These are phyloP conservation scores for Drosophila kokeensis DNA, from an alignment of 2,888 invertebrate species.

Conservation along the genomic window DNA sequence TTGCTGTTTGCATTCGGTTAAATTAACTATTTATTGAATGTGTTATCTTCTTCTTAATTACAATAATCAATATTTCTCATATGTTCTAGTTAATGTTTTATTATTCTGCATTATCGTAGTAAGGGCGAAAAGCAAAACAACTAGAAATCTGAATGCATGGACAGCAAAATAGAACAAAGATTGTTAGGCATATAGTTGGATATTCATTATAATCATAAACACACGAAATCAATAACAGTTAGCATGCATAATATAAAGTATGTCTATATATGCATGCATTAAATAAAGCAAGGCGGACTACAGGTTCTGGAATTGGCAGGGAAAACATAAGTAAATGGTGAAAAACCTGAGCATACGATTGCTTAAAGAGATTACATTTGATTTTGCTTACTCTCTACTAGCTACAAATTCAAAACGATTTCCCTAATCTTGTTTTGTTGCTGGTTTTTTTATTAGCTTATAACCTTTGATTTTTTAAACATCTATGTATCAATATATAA, in stretches of 20 bases:
- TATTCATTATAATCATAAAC: slow-evolving; percentile 18
- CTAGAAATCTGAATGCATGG: slow-evolving; percentile 62
- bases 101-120: slow-evolving; percentile 16
- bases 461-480: slow-evolving; percentile 38
- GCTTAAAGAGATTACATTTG: slow-evolving; percentile 18
- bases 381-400: slow-evolving; percentile 74
- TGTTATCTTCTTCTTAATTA: slow-evolving; percentile 41
- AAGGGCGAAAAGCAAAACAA: slow-evolving; percentile 11
- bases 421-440: slow-evolving; percentile 14
- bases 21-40: slow-evolving; percentile 73
- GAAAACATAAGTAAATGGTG: slow-evolving; percentile 7
- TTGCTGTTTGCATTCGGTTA: slow-evolving; percentile 74
- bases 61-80: slow-evolving; percentile 47
- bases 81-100: slow-evolving; percentile 23
- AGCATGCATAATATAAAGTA: slow-evolving; percentile 12
- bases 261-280: neutral
- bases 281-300: slow-evolving; percentile 41
- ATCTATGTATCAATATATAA: slow-evolving; percentile 46
- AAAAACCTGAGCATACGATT: slow-evolving; percentile 22
- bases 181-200: slow-evolving; percentile 17
- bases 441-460: slow-evolving; percentile 41
- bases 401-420: slow-evolving; percentile 49
- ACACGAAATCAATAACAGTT: slow-evolving; percentile 42
- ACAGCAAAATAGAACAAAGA: slow-evolving; percentile 59
- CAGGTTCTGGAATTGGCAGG: slow-evolving; percentile 14